phyloP scores from a whole-genome alignment of 2,888 invertebrate species.

The Tipula lateralis region DNA sequence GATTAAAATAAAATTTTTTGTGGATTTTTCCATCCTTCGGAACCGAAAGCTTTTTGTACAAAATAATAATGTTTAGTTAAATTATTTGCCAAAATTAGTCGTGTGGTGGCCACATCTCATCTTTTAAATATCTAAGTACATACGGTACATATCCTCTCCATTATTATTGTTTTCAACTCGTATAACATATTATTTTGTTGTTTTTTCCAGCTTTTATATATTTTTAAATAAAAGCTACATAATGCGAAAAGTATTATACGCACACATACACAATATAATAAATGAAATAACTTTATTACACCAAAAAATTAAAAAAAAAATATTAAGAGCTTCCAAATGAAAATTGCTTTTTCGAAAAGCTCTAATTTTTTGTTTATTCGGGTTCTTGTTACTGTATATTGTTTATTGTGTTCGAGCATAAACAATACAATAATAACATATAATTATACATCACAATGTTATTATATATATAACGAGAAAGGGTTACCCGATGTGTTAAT shows the following conservation, averaged over 20 bases:
- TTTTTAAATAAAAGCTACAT: background rate
- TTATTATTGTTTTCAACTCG: background rate
- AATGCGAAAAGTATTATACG: background rate
- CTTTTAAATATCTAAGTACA: too few relatives aligned
- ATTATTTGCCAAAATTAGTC: too few relatives aligned
- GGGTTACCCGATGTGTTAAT: conserved; percentile 11
- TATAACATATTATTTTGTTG: background rate
- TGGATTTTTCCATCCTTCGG: too few relatives aligned
- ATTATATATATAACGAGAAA: background rate
- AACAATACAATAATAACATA: background rate
- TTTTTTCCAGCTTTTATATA: background rate
- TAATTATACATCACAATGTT: background rate
- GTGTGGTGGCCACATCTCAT: too few relatives aligned
- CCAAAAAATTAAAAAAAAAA: background rate
- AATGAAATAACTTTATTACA: background rate
- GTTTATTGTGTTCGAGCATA: background rate
- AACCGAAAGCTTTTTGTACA: too few relatives aligned
- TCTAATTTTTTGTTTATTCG: background rate
- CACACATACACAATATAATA: background rate
- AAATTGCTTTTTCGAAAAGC: background rate
- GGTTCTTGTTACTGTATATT: background rate
- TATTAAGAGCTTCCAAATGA: background rate
- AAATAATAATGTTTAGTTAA: too few relatives aligned
- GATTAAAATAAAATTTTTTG: too few relatives aligned
- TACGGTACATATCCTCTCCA: background rate